Evolutionary conservation across 92 coral and sea anemone species (phyloP).

Genomic region (Zoanthus sociatus): DNA sequence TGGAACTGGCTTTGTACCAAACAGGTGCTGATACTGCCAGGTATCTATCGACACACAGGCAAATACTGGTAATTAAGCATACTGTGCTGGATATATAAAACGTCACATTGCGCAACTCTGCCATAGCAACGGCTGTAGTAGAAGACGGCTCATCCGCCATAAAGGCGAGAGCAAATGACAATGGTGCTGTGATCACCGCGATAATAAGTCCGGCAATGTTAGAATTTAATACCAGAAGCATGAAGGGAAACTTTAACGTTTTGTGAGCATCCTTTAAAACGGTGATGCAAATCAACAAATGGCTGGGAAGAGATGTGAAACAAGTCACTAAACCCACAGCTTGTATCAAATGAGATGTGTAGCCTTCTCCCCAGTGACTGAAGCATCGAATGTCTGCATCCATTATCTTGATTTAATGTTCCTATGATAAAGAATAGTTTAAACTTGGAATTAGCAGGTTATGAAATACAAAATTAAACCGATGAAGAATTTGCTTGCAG

Average conservation of each 20-base stretch:
- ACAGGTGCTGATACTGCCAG: constrained; percentile 43
- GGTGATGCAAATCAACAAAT: constrained; percentile 11
- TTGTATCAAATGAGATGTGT: background rate
- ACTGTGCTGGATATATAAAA: constrained; percentile 27
- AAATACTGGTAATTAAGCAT: constrained; percentile 29
- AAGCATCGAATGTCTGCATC: background rate
- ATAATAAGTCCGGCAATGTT: constrained; percentile 23
- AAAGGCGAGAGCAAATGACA: constrained; percentile 8
- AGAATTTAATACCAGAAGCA: constrained; percentile 22
- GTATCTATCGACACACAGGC: constrained; percentile 46
- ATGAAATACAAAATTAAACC: too few species aligned
- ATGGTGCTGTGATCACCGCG: constrained; percentile 4
- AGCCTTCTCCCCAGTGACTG: constrained; percentile 15
- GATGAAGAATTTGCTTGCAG: background rate
- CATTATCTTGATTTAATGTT: background rate
- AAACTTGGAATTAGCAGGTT: background rate
- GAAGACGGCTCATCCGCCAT: background rate
- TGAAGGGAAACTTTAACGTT: constrained; percentile 11
- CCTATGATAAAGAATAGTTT: background rate
- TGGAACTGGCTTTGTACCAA: constrained; percentile 24
- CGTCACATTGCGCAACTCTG: constrained; percentile 12
- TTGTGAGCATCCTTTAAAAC: constrained; percentile 18
- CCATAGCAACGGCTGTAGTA: background rate
- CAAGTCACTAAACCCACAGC: background rate
- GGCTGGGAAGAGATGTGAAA: background rate